A percentile compares a stretch with the other conserved stretches of the same genome.
Conservation (phyloP, 2,888 invertebrate genomes). For the Hanleya hanleyi region DNA sequence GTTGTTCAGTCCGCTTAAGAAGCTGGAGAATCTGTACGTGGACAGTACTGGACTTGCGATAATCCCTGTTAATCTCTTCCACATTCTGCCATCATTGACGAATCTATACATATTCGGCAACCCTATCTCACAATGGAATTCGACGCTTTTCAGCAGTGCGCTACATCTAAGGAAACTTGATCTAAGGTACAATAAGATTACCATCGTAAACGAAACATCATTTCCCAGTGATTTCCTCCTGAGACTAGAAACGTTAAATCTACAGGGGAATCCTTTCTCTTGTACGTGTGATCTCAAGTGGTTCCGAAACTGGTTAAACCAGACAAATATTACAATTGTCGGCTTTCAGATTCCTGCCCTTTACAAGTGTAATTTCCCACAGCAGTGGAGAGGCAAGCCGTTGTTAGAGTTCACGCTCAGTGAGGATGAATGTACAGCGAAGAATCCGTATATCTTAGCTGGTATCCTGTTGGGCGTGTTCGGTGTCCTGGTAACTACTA, state of each 20-base stretch:
- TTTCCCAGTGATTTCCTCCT: slow-evolving; percentile 80
- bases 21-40: slow-evolving; percentile 54
- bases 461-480: slow-evolving; percentile 24
- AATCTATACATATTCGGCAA: slow-evolving; percentile 14
- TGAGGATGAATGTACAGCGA: slow-evolving; percentile 47
- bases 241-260: slow-evolving; percentile 77
- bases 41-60: slow-evolving; percentile 63
- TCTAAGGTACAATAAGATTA: slow-evolving; percentile 65
- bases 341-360: slow-evolving; percentile 24
- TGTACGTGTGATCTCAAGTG: slow-evolving; percentile 94
- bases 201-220: slow-evolving; percentile 63
- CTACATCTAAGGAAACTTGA: slow-evolving; percentile 43
- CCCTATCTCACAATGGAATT: slow-evolving; percentile 16
- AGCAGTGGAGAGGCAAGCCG: slow-evolving; percentile 42
- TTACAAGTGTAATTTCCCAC: slow-evolving; percentile 50
- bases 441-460: slow-evolving; percentile 40
- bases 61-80: slow-evolving; percentile 68
- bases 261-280: slow-evolving; percentile 91
- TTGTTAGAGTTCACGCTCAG: slow-evolving; percentile 45
- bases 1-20: slow-evolving; percentile 40
- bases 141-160: slow-evolving; percentile 12
- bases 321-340: slow-evolving; percentile 79
- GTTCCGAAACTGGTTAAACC: slow-evolving; percentile 94
- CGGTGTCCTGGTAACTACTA: slow-evolving; percentile 30
- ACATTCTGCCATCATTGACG: slow-evolving; percentile 76